These are phyloP conservation scores for Pseudoips prasinana DNA, from an alignment of 2,888 invertebrate genomes.

Conservation along the genomic window DNA sequence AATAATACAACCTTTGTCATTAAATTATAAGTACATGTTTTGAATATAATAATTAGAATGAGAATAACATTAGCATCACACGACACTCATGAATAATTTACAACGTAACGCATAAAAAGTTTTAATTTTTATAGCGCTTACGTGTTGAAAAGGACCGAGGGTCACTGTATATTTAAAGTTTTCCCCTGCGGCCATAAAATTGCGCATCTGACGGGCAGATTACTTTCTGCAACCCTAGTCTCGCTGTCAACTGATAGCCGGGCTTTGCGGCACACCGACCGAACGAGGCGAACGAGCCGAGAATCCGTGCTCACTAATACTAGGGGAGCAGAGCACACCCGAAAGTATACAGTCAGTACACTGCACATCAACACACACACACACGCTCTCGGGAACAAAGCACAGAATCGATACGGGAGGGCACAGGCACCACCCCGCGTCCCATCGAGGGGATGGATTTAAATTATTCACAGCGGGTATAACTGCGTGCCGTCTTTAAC, in stretches of 20 bases:
- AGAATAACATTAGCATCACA: slow-evolving; percentile 58
- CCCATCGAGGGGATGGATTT: slow-evolving; percentile 75
- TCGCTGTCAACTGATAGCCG: slow-evolving; percentile 58
- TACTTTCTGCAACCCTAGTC: slow-evolving; percentile 44
- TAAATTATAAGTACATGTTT: slow-evolving; percentile 50
- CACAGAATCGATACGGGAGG: slow-evolving; percentile 66
- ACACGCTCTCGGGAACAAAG: slow-evolving; percentile 37
- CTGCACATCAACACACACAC: slow-evolving; percentile 39
- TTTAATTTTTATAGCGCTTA: slow-evolving; percentile 41
- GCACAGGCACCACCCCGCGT: slow-evolving; percentile 53
- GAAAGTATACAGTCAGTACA: slow-evolving; percentile 47
- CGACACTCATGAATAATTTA: slow-evolving; percentile 55
- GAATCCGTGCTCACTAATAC: slow-evolving; percentile 63
- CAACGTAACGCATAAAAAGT: slow-evolving; percentile 35
- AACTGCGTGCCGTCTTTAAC: slow-evolving; percentile 80
- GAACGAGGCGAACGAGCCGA: slow-evolving; percentile 65
- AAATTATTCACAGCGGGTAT: slow-evolving; percentile 81
- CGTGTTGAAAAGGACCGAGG: slow-evolving; percentile 28
- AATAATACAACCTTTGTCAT: slow-evolving; percentile 30
- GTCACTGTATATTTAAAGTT: slow-evolving; percentile 21
- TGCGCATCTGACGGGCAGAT: slow-evolving; percentile 19
- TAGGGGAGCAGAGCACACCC: slow-evolving; percentile 53
- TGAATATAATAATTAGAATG: slow-evolving; percentile 60
- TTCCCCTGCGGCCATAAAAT: slow-evolving; percentile 21
- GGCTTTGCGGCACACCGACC: slow-evolving; percentile 66